Base-by-base conservation (phyloP, 1,140 invertebrate species). In the Nomia melanderi region DNA sequence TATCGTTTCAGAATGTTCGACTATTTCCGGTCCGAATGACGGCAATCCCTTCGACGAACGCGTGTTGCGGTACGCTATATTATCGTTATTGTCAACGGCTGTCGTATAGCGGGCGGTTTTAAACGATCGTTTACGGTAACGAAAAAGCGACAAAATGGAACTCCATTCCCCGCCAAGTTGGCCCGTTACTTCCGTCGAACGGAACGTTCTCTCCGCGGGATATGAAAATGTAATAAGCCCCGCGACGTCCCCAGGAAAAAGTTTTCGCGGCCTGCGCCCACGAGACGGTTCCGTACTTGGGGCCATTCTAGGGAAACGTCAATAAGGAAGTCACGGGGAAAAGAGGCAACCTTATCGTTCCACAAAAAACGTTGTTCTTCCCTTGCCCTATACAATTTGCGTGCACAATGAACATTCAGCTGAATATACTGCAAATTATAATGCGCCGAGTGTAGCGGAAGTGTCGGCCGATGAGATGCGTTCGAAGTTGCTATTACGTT, bases 141-240 rank as follows among this genome's bases (percentile, higher is more conserved):
- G 73, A 60, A 76, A 69, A 67, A 76, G 64, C 73, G 65, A 59
- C 36, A 44, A 69, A 76, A 69, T 50, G 73, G 54, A 59, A 76
- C 39, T 76, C 33, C 64, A 31, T 69, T 69, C 64, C 31, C 23
- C n/a, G n/a, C 41, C 23, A 59, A 76, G 73, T 76, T 76, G 54
- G 65, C 54, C 41, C 23, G 73, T 76, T 76, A 76, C 73, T 60
- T 41, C 20, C 73, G 17, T 29, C 41, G 53, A 60, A 50, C 53
- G 73, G 7, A 47, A 17, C 54, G 47, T 47, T 69, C 53, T 69
- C 53, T 57, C 53, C 64, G 1, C 44, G 39, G 33, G 73, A 69
- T 76, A 76, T 76, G 73, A 76, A 76, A 76, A 76, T 76, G 73
- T 76, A 76, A 76, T 76, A 76, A 76, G 39, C n/a, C 17, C 17